Base-by-base conservation (phyloP, 2,888 invertebrate genomes). In the Loripinus fragilis region DNA sequence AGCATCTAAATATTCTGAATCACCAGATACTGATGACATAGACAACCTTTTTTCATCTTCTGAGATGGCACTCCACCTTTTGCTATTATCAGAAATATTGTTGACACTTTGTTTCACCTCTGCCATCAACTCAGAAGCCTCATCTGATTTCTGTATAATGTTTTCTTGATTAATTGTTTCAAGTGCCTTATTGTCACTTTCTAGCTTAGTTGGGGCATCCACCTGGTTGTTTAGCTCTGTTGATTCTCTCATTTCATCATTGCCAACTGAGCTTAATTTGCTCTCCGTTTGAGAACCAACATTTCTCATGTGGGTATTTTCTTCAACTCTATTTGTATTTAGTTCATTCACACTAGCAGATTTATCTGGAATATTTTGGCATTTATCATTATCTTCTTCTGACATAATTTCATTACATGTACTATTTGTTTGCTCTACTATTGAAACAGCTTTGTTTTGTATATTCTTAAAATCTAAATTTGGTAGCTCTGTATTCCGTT, bases 1-100 rank as follows among this genome's bases (percentile, higher is more conserved):
- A 33, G 60, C 60, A 60, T 60, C 60, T 33, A 60, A 33, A 33
- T 60, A 60, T 20, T 60, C 60, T 60, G 60, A 60, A 20, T 25
- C 25, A 23, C 20, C n/a, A 5, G 60, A 60, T 20, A 33, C 17
- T 12, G 60, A 28, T 60, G 60, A 60, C 30, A 60, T 33, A 60
- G 60, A 60, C 28, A 17, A 7, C n/a, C 60, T 60, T 33, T 60
- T 60, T 7, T 60, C 60, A 33, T 60, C 60, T 33, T 60, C 33
- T 20, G 60, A 30, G 3, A 60, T 5, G 12, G 38, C 12, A 38
- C 38, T 38, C 7, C 38, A 38, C 12, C 12, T 38, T 12, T 38
- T 38, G 38, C 38, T 38, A 38, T 38, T 12, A 10, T 48, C 23
- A 5, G 48, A 17, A 3, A 48, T 20, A n/a, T 48, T 17, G 23